Evolutionary conservation across 1,140 invertebrate genomes (phyloP).

Genomic region (Trypoxylus dichotomus): DNA sequence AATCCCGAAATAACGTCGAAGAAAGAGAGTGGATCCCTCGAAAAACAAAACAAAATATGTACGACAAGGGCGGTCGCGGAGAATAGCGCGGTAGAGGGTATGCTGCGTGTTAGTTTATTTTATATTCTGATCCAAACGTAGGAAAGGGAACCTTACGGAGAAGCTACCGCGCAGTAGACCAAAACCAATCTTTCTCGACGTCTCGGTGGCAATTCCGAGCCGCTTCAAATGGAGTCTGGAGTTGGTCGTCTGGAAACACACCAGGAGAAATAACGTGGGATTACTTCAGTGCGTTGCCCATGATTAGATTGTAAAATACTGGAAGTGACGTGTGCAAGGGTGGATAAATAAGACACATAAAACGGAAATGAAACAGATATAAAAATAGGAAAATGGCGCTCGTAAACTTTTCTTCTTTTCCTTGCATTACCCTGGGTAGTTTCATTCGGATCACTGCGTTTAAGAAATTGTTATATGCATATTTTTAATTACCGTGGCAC

Average conservation of each 20-base stretch:
- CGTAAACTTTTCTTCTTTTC: constrained; percentile 41
- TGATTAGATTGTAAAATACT: constrained; percentile 57
- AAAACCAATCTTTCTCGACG: neutral
- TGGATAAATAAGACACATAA: constrained; percentile 55
- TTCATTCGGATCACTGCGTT: neutral
- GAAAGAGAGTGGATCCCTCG: constrained; percentile 41
- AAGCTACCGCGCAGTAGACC: constrained; percentile 31
- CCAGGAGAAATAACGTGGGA: constrained; percentile 54
- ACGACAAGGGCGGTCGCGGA: constrained; percentile 23
- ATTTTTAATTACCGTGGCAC: constrained; percentile 12
- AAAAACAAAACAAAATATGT: constrained; percentile 49
- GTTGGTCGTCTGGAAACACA: constrained; percentile 48
- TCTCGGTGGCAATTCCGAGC: neutral
- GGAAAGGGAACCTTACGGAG: constrained; percentile 44
- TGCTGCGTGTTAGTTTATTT: constrained; percentile 51
- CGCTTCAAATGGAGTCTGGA: neutral
- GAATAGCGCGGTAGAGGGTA: constrained; percentile 33
- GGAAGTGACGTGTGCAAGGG: constrained; percentile 54
- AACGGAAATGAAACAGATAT: constrained; percentile 55
- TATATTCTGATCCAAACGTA: constrained; percentile 53
- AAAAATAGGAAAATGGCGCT: constrained; percentile 52
- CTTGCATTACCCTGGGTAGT: neutral
- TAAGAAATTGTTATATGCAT: neutral
- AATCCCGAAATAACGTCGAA: constrained; percentile 43
- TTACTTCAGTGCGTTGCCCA: constrained; percentile 55